These are phyloP conservation scores for Brachypteracias leptosomus DNA, from an alignment of 2,113 vertebrate species.

Conservation along the genomic window DNA sequence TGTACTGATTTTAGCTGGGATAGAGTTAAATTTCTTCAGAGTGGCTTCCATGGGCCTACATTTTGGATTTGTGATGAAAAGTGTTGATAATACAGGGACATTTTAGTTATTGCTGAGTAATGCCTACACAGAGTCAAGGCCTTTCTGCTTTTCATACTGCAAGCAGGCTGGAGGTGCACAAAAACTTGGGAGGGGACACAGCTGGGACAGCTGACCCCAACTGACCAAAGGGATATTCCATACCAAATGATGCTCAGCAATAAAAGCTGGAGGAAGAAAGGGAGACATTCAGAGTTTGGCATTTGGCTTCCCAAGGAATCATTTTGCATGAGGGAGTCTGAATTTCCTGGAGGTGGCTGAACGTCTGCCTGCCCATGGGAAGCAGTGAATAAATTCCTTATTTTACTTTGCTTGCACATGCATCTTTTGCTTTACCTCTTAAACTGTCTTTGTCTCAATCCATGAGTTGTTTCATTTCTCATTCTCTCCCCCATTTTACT, in stretches of 20 bases:
- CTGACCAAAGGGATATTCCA: neutral
- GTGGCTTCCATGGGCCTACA: neutral
- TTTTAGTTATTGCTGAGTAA: neutral
- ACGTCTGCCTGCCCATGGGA: no score
- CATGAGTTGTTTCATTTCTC: no score
- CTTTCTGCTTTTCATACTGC: neutral
- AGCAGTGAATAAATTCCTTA: no score
- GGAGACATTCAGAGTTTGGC: neutral
- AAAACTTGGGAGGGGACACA: neutral
- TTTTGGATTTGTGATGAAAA: neutral
- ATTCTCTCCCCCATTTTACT: no score
- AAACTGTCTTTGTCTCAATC: no score
- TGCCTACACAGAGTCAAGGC: neutral
- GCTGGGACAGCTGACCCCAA: neutral
- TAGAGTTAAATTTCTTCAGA: neutral
- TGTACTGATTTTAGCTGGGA: neutral
- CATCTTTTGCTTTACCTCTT: no score
- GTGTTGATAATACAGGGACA: neutral
- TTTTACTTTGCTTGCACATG: no score
- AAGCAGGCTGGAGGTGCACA: neutral
- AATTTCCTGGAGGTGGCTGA: neutral
- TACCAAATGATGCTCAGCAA: neutral
- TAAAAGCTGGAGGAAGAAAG: neutral
- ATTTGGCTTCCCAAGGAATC: neutral
- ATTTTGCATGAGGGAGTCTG: fast-evolving